Conservation (phyloP, 2,888 invertebrate species). For the Unio pictorum region DNA sequence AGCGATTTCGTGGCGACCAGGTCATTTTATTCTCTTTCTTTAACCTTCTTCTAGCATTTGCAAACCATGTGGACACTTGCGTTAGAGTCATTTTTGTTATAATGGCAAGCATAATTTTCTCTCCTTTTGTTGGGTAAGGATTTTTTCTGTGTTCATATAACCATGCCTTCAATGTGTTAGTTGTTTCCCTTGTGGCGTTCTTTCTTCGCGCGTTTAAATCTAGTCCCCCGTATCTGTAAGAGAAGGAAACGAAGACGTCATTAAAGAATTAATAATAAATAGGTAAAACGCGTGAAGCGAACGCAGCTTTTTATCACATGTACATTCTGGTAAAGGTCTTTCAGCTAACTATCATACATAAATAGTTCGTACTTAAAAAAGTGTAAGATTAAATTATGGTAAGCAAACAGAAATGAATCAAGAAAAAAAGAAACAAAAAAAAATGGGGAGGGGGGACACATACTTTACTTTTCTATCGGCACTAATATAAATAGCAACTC, state of each 20-base stretch:
- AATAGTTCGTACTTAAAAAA: too few relatives aligned
- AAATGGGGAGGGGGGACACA: too few relatives aligned
- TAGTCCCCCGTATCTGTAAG: slow-evolving; percentile 57
- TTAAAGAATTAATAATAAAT: too few relatives aligned
- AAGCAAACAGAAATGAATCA: too few relatives aligned
- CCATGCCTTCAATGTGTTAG: slow-evolving; percentile 97
- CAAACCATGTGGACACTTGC: slow-evolving; percentile 94
- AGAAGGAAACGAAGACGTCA: slow-evolving; percentile 1
- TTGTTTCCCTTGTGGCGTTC: slow-evolving; percentile 98
- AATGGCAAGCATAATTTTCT: slow-evolving; percentile 95
- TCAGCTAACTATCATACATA: too few relatives aligned
- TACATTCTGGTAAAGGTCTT: too few relatives aligned
- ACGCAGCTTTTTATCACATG: too few relatives aligned
- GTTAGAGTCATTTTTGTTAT: slow-evolving; percentile 97
- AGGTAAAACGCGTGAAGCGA: too few relatives aligned
- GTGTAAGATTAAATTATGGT: too few relatives aligned
- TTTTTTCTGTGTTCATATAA: slow-evolving; percentile 97
- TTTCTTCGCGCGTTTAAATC: slow-evolving; percentile 96
- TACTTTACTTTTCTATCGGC: too few relatives aligned
- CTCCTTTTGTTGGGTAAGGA: slow-evolving; percentile 95
- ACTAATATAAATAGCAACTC: too few relatives aligned
- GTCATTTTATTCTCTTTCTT: slow-evolving; percentile 99
- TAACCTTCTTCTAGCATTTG: slow-evolving; percentile 91
- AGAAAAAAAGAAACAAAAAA: too few relatives aligned
- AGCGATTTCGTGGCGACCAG: slow-evolving; percentile 90